Percentiles rank a stretch among this genome's conserved stretches.
Evolutionary conservation across 2,797 vertebrate species (phyloP).

Genomic region (Dromococcyx pavoninus): DNA sequence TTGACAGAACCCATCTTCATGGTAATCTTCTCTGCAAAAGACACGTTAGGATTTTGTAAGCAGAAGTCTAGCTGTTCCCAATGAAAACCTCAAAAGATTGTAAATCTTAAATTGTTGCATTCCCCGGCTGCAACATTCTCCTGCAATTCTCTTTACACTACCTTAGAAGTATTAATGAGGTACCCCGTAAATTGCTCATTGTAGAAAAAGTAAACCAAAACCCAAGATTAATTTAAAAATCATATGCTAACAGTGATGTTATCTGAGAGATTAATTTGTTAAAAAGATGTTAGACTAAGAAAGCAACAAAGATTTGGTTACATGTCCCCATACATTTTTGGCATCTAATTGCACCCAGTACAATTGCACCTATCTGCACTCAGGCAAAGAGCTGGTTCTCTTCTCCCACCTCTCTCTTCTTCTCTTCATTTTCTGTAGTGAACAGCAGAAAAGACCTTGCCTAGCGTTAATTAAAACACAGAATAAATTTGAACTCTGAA

Average conservation of each 20-base stretch:
- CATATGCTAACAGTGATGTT: neutral
- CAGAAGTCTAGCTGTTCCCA: neutral
- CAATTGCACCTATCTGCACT: neutral
- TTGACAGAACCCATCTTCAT: slow-evolving; percentile 94
- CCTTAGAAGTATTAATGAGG: neutral
- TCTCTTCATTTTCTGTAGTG: slow-evolving; percentile 30
- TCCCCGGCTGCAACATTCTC: neutral
- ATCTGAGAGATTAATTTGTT: slow-evolving; percentile 19
- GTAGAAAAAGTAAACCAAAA: neutral
- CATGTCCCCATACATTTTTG: neutral
- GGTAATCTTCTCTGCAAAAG: slow-evolving; percentile 79
- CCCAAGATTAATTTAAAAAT: slow-evolving; percentile 7
- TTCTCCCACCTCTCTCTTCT: neutral
- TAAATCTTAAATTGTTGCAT: neutral
- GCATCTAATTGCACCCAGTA: neutral
- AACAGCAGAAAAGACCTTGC: neutral
- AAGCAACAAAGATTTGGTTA: neutral
- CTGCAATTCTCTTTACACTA: neutral
- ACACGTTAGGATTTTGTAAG: slow-evolving; percentile 31
- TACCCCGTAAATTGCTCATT: neutral
- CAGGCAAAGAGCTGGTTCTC: neutral
- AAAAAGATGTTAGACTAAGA: slow-evolving; percentile 7
- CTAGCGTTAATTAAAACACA: slow-evolving; percentile 23
- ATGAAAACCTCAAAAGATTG: neutral
- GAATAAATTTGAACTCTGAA: neutral